Evolutionary conservation across 1,140 invertebrate species (phyloP).

Genomic region (Aphelenchoides fujianensis): DNA sequence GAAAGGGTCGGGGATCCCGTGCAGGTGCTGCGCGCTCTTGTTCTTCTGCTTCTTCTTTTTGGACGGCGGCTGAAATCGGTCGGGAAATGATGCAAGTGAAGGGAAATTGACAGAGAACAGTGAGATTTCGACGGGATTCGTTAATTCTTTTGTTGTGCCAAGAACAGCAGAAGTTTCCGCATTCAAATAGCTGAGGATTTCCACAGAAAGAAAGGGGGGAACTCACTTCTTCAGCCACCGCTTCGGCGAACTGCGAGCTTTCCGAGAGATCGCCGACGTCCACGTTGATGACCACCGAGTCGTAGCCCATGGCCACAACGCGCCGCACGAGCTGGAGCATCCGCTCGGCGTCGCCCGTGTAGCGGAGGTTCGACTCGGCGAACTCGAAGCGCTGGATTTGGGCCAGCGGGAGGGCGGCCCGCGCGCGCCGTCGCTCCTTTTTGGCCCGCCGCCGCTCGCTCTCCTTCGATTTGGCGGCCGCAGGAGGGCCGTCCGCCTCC

Average conservation of each 20-base stretch:
- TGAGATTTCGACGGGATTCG: no score
- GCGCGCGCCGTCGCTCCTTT: background rate
- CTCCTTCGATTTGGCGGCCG: background rate
- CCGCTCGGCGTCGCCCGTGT: slow-evolving; percentile 50
- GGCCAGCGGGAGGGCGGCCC: background rate
- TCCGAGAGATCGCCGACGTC: slow-evolving; percentile 53
- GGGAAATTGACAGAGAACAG: no score
- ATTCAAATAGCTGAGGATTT: no score
- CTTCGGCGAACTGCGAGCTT: background rate
- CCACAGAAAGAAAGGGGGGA: background rate
- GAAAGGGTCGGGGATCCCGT: slow-evolving; percentile 56
- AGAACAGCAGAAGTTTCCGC: no score
- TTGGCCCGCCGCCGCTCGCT: background rate
- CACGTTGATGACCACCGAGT: slow-evolving; percentile 57
- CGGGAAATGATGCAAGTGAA: no score
- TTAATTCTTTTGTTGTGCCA: no score
- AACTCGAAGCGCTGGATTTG: slow-evolving; percentile 49
- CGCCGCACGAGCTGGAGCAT: slow-evolving; percentile 51
- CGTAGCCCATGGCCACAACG: slow-evolving; percentile 59
- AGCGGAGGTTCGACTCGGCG: slow-evolving; percentile 58
- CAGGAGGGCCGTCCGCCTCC: background rate
- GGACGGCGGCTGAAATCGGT: slow-evolving; percentile 31
- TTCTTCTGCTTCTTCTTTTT: slow-evolving; percentile 55
- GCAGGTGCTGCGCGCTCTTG: slow-evolving; percentile 10
- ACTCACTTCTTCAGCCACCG: slow-evolving; percentile 24